Evolutionary conservation across 2,888 invertebrate genomes (phyloP).

Genomic region (Melieria crassipennis): DNA sequence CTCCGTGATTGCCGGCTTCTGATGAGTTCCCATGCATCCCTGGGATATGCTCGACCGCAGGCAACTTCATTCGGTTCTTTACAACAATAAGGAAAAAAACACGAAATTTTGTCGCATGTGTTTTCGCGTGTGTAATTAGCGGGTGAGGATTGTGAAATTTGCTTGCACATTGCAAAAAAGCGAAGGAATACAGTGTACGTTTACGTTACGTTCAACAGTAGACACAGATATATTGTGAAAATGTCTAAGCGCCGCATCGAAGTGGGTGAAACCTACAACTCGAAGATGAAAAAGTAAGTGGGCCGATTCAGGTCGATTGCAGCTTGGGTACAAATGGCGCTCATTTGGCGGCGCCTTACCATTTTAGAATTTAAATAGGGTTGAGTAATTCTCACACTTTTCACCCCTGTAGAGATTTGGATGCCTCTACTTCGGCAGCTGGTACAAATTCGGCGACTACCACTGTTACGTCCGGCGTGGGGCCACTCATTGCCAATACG

Average conservation of each 20-base stretch:
- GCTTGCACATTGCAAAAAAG: background rate
- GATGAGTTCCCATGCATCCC: background rate
- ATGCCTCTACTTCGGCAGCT: constrained; percentile 20
- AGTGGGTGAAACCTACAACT: constrained; percentile 81
- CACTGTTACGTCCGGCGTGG: constrained; percentile 35
- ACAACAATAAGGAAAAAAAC: background rate
- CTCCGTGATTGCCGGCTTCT: background rate
- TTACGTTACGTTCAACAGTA: background rate
- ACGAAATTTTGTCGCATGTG: constrained; percentile 11
- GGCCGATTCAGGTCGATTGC: background rate
- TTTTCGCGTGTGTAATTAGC: constrained; percentile 3
- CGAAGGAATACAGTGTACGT: background rate
- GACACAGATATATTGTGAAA: background rate
- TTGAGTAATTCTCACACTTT: background rate
- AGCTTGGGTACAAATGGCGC: background rate
- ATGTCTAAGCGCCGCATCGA: constrained; percentile 89
- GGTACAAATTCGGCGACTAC: constrained; percentile 11
- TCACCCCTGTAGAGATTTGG: constrained; percentile 18
- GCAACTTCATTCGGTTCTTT: constrained; percentile 12
- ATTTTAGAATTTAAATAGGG: background rate
- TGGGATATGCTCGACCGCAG: background rate
- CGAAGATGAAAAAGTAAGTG: constrained; percentile 76
- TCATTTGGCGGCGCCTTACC: background rate
- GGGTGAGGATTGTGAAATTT: background rate
- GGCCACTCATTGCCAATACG: constrained; percentile 50